phyloP scores from a whole-genome alignment of 1,140 invertebrate genomes.

The Agrypnia vestita region DNA sequence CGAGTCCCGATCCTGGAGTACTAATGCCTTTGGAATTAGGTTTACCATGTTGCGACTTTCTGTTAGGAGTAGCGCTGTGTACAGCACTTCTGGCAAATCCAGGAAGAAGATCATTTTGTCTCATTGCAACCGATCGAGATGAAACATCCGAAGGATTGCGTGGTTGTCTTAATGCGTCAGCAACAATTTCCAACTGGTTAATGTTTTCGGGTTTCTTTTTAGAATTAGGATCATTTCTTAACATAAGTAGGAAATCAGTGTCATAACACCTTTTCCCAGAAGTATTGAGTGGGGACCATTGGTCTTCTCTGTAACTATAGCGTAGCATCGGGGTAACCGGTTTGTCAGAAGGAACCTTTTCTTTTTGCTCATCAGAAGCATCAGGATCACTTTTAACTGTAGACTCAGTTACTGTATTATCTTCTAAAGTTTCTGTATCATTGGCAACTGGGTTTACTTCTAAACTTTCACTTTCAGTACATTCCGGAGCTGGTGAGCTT shows the following conservation, averaged over 20 bases:
- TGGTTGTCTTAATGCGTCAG: slow-evolving; percentile 40
- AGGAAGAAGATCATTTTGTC: slow-evolving; percentile 61
- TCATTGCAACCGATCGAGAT: slow-evolving; percentile 37
- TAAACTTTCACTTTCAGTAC: background rate
- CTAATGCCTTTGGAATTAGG: slow-evolving; percentile 67
- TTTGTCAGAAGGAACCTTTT: slow-evolving; percentile 10
- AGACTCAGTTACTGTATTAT: slow-evolving; percentile 4
- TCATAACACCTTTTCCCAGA: slow-evolving; percentile 89
- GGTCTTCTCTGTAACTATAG: slow-evolving; percentile 77
- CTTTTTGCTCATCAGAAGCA: background rate
- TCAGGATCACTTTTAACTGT: background rate
- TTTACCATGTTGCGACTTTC: slow-evolving; percentile 73
- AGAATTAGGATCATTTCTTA: slow-evolving; percentile 83
- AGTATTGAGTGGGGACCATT: slow-evolving; percentile 89
- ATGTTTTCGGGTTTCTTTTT: slow-evolving; percentile 82
- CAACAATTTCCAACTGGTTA: slow-evolving; percentile 48
- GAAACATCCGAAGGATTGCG: slow-evolving; percentile 42
- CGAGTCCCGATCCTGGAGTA: slow-evolving; percentile 65
- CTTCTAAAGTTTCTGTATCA: background rate
- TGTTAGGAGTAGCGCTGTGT: slow-evolving; percentile 70
- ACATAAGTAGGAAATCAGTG: slow-evolving; percentile 82
- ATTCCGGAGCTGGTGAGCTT: background rate
- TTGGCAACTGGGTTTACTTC: background rate
- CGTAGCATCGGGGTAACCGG: slow-evolving; percentile 8
- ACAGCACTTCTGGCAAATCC: slow-evolving; percentile 62